Evolutionary conservation across 2,888 invertebrate genomes (phyloP).

Genomic region (Chironomus tentans): DNA sequence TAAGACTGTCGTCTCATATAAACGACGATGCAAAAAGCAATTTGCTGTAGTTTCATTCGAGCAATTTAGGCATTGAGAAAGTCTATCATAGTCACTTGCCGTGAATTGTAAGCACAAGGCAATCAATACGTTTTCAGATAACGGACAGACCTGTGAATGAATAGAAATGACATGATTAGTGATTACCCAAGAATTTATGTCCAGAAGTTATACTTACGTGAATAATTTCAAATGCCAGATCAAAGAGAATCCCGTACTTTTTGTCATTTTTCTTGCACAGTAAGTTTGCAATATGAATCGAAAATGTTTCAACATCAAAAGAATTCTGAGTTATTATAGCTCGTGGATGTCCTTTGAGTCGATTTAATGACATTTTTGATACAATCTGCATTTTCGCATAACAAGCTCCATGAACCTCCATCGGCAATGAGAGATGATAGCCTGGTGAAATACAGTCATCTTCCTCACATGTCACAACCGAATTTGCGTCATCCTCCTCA

Average conservation of each 20-base stretch:
- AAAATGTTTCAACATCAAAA: constrained; percentile 42
- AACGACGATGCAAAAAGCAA: constrained; percentile 39
- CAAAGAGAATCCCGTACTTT: constrained; percentile 41
- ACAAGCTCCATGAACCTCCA: constrained; percentile 43
- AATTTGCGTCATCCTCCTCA: constrained; percentile 42
- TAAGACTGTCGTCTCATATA: constrained; percentile 40
- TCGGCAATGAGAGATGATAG: constrained; percentile 41
- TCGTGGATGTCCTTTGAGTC: constrained; percentile 35
- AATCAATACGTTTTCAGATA: constrained; percentile 38
- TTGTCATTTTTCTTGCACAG: constrained; percentile 42
- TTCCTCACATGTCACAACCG: constrained; percentile 43
- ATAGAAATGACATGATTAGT: background rate
- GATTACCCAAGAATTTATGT: background rate
- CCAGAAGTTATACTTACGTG: constrained; percentile 32
- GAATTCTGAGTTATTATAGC: constrained; percentile 42
- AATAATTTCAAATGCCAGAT: constrained; percentile 42
- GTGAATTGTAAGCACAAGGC: constrained; percentile 41
- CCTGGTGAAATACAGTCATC: constrained; percentile 43
- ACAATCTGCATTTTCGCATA: constrained; percentile 44
- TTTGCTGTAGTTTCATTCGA: constrained; percentile 34
- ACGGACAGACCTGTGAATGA: constrained; percentile 36
- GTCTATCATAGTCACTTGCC: constrained; percentile 37
- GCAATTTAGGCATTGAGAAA: constrained; percentile 38
- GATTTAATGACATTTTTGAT: constrained; percentile 40
- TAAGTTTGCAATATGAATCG: constrained; percentile 40